Evolutionary conservation across 2,113 vertebrate genomes (phyloP).

Genomic region (Rutilus rutilus): DNA sequence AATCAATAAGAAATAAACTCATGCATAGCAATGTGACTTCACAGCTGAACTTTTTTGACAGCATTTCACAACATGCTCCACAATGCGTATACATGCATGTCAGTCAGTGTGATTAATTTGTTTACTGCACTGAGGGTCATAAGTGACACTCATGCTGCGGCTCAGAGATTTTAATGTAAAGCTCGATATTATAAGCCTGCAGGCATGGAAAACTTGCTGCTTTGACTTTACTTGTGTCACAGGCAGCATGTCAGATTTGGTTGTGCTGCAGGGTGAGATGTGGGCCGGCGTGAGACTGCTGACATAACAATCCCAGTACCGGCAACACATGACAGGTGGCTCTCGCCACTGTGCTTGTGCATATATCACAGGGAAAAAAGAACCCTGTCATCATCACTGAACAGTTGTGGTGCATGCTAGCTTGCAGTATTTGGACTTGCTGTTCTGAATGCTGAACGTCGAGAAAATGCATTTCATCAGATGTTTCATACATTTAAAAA

Average conservation of each 20-base stretch:
- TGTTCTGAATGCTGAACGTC: slow-evolving; percentile 5
- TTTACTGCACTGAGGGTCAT: slow-evolving; percentile 39
- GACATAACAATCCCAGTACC: slow-evolving; percentile 46
- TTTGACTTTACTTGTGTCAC: slow-evolving; percentile 47
- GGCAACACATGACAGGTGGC: slow-evolving; percentile 46
- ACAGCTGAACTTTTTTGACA: slow-evolving; percentile 32
- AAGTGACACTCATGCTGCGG: slow-evolving; percentile 6
- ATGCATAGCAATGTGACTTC: slow-evolving; percentile 18
- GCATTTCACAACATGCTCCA: not conserved
- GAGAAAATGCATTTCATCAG: not conserved
- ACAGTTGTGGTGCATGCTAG: slow-evolving; percentile 37
- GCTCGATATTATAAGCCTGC: slow-evolving; percentile 25
- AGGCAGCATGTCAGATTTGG: slow-evolving; percentile 42
- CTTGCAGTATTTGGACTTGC: slow-evolving; percentile 26
- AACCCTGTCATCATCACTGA: slow-evolving; percentile 19
- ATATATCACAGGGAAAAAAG: slow-evolving; percentile 6
- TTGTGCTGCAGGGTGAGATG: slow-evolving; percentile 43
- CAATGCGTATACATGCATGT: not conserved
- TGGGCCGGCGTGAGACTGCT: slow-evolving; percentile 44
- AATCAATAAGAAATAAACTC: slow-evolving; percentile 53
- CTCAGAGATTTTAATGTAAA: slow-evolving; percentile 30
- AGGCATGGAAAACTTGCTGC: slow-evolving; percentile 39
- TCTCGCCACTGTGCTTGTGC: slow-evolving; percentile 36
- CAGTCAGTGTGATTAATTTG: slow-evolving; percentile 48
- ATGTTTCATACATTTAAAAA: not conserved